phyloP scores from a whole-genome alignment of 2,888 invertebrate species.

The Thereva unica region DNA sequence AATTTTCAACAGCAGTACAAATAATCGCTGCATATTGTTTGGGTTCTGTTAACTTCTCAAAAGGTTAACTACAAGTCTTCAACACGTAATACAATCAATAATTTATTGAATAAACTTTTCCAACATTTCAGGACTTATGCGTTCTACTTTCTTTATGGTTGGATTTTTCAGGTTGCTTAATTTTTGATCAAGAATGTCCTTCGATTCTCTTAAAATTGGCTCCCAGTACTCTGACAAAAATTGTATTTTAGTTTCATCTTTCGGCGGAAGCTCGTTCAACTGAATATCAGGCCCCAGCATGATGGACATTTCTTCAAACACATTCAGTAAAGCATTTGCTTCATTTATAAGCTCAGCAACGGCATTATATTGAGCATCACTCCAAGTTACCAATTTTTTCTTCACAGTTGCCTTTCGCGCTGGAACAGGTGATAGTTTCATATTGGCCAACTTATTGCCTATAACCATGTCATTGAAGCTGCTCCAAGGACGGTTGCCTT shows the following conservation, averaged over 20 bases:
- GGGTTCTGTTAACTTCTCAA: too few relatives aligned
- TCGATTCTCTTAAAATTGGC: slow-evolving; percentile 50
- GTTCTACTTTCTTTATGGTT: slow-evolving; percentile 18
- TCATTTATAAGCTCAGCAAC: slow-evolving; percentile 53
- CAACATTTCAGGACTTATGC: slow-evolving; percentile 25
- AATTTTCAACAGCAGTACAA: too few relatives aligned
- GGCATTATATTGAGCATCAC: slow-evolving; percentile 48
- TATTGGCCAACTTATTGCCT: slow-evolving; percentile 43
- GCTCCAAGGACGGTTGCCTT: slow-evolving; percentile 45
- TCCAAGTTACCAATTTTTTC: slow-evolving; percentile 47
- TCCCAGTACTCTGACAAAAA: slow-evolving; percentile 53
- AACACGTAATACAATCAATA: too few relatives aligned
- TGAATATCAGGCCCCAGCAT: slow-evolving; percentile 41
- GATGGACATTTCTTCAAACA: slow-evolving; percentile 48
- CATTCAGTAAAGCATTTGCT: slow-evolving; percentile 52
- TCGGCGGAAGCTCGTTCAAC: slow-evolving; percentile 40
- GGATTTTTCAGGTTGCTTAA: slow-evolving; percentile 26
- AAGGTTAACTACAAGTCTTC: too few relatives aligned
- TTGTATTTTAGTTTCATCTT: slow-evolving; percentile 42
- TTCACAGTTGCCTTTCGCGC: slow-evolving; percentile 31
- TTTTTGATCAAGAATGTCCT: slow-evolving; percentile 25
- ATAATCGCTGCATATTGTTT: too few relatives aligned
- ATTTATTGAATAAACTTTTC: too few relatives aligned
- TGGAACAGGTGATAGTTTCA: slow-evolving; percentile 44
- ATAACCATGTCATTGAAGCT: slow-evolving; percentile 46